Conservation (phyloP, 2,797 vertebrate genomes). For the Crenichthys baileyi region DNA sequence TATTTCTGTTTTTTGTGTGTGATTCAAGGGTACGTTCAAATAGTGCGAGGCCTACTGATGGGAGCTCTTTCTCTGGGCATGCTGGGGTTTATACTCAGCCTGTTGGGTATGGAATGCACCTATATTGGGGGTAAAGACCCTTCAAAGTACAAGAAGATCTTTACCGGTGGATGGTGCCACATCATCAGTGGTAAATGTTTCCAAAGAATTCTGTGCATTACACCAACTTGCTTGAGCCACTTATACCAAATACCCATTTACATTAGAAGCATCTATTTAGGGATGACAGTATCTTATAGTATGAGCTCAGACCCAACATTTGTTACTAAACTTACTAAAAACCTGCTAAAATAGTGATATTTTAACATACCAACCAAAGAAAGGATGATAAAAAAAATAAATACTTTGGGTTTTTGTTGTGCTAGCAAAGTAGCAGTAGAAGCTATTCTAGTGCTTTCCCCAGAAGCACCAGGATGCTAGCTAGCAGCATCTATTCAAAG, state of each 20-base stretch:
- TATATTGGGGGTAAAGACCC: conserved; percentile 81
- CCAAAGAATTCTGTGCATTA: too few relatives aligned
- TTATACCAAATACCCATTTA: too few relatives aligned
- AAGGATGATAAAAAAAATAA: not conserved
- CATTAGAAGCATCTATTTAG: too few relatives aligned
- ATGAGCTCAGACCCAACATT: too few relatives aligned
- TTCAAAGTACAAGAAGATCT: conserved; percentile 79
- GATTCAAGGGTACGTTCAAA: conserved; percentile 78
- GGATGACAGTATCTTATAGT: too few relatives aligned
- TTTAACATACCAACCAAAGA: not conserved
- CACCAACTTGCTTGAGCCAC: too few relatives aligned
- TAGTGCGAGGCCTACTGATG: conserved; percentile 83
- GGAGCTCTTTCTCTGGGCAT: conserved; percentile 75
- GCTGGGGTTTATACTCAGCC: conserved; percentile 81
- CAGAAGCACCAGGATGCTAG: not conserved
- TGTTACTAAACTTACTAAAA: not conserved
- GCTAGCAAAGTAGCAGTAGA: not conserved
- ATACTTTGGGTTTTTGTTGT: not conserved
- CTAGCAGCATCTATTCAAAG: not conserved
- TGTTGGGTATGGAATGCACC: conserved; percentile 86
- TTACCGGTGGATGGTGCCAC: conserved; percentile 76
- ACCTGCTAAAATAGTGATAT: not conserved
- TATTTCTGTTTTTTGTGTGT: conserved; percentile 14
- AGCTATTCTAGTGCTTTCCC: not conserved
- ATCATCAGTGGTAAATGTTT: conserved; percentile 73